A percentile compares a stretch with the other conserved stretches of the same genome.
These are phyloP conservation scores for Gambusia yucatana DNA, from an alignment of 2,797 vertebrate species.

Conservation along the genomic window DNA sequence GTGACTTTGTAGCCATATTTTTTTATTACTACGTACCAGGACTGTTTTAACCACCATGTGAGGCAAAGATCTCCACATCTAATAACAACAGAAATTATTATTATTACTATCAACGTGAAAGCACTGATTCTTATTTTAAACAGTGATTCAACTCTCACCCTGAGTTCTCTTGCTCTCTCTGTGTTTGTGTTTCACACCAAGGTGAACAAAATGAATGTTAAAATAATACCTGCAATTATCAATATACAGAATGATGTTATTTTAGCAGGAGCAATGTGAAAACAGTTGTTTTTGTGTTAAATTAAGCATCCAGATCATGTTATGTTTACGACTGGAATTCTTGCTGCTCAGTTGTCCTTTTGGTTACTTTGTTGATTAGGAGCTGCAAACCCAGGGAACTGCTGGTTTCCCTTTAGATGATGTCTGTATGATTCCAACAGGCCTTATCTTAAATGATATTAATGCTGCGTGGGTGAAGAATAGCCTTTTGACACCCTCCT, in stretches of 20 bases:
- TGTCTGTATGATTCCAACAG: not conserved
- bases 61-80: too few relatives aligned
- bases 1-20: too few relatives aligned
- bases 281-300: not conserved
- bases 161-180: not conserved
- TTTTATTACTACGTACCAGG: too few relatives aligned
- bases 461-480: not conserved
- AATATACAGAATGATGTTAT: not conserved
- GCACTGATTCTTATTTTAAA: not conserved
- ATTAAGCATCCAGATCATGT: not conserved
- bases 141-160: not conserved
- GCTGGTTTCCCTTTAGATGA: not conserved
- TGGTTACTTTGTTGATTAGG: not conserved
- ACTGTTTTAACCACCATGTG: too few relatives aligned
- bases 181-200: not conserved
- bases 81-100: too few relatives aligned
- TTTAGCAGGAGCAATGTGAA: not conserved
- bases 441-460: constrained; percentile 5
- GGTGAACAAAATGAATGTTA: not conserved
- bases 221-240: not conserved
- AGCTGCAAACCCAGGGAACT: not conserved
- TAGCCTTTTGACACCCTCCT: constrained; percentile 9
- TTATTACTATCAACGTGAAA: not conserved
- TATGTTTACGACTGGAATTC: not conserved
- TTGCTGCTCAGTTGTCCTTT: not conserved